Percentiles rank a stretch among this genome's conserved stretches.
Conservation (phyloP, 2,888 invertebrate species). For the Embidobia sp. region DNA sequence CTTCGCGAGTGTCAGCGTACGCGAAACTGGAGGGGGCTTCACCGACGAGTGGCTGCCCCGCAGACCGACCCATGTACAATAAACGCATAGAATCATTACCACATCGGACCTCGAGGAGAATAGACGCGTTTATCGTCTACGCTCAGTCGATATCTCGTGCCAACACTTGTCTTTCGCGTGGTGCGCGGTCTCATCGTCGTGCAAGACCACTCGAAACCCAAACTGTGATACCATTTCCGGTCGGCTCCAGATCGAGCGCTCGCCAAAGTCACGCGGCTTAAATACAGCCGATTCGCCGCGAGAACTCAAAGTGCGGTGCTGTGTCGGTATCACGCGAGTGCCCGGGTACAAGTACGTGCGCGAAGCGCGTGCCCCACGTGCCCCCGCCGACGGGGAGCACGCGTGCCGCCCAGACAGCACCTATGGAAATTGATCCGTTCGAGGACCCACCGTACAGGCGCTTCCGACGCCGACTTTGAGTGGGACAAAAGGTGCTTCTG, state of each 20-base stretch:
- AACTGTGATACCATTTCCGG: no score
- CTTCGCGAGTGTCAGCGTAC: no score
- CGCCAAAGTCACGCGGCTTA: neutral
- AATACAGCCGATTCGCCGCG: neutral
- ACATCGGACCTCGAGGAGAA: constrained; percentile 80
- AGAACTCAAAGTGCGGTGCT: constrained; percentile 26
- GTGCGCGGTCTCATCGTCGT: constrained; percentile 31
- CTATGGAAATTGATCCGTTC: constrained; percentile 78
- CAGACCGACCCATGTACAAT: constrained; percentile 70
- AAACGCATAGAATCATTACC: constrained; percentile 78
- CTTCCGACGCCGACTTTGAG: constrained; percentile 73
- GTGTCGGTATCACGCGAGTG: constrained; percentile 21
- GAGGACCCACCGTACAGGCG: constrained; percentile 78
- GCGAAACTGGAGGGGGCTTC: no score
- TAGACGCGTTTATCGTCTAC: constrained; percentile 78
- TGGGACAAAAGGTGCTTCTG: constrained; percentile 8
- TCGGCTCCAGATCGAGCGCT: neutral
- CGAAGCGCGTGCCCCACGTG: constrained; percentile 40
- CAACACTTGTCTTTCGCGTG: constrained; percentile 43
- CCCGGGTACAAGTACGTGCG: constrained; percentile 1
- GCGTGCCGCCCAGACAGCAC: constrained; percentile 58
- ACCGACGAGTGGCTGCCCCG: constrained; percentile 64
- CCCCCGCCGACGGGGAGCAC: constrained; percentile 25
- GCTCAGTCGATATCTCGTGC: constrained; percentile 77
- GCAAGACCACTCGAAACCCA: neutral